Evolutionary conservation across 2,797 vertebrate genomes (phyloP), one percentile per base, ranked within the genome.

Genomic region (Acrossocheilus fasciatus): DNA sequence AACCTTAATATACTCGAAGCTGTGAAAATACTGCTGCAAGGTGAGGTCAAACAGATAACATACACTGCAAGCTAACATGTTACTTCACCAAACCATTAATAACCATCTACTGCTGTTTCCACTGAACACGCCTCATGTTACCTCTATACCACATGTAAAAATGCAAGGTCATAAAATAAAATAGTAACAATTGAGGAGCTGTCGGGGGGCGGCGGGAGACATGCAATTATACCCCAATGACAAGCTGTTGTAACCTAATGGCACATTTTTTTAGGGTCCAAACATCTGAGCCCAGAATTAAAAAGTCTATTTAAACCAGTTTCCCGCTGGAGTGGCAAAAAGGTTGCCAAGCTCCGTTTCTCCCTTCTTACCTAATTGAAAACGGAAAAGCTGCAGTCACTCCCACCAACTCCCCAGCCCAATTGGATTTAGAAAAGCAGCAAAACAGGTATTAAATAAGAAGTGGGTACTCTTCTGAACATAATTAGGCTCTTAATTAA

Each of bases 381-480:
- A 50, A 52, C 3, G 3, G 52, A 77, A 41, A 77, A 7, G 30
- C 6, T 76, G 74, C 20, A 57, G 50, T 78, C 50, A 57, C 75
- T n/a, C 20, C 20, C 52, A 39, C 50, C 20, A 77, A 77, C 52
- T 17, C 20, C 75, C 54, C 20, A 15, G 3, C 14, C 14, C 50
- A 54, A 54, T 2, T 54, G 12, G 76, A 17, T 59, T 59, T 41
- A 78, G 14, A 78, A 78, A 78, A 78, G 76, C 76, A 59, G 12
- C 52, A 59, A 77, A 59, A 41, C 75, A 26, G 52, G 36, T 78
- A 59, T 8, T n/a, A 20, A 76, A 54, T 14, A 76, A 36, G 12
- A 78, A 78, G 4, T 78, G 23, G 23, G 23, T 41, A 41, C 36
- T n/a, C 7, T 78, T 78, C 11, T n/a, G 34, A 14, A 41, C 7